These are phyloP conservation scores for Dendrolimus punctatus DNA, from an alignment of 1,140 invertebrate species.

Conservation along the genomic window DNA sequence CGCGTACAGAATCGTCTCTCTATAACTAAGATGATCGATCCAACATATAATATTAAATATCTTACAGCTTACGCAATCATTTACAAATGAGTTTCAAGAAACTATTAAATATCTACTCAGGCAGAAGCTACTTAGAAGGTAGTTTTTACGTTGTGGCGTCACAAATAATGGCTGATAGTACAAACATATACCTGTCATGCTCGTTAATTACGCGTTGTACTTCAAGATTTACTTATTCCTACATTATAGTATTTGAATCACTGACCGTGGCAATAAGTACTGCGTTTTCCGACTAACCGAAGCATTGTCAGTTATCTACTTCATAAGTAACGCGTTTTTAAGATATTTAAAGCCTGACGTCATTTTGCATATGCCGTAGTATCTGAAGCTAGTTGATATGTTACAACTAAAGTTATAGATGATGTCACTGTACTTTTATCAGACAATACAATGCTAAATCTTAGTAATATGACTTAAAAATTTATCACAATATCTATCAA, in stretches of 20 bases:
- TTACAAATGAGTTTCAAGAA: constrained; percentile 40
- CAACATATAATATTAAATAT: too few relatives aligned
- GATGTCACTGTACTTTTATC: too few relatives aligned
- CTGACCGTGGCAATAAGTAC: not conserved
- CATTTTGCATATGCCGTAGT: too few relatives aligned
- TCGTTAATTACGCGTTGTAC: constrained; percentile 1
- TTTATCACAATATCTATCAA: too few relatives aligned
- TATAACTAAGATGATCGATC: constrained; percentile 2
- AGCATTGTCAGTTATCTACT: not conserved
- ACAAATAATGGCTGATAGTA: constrained; percentile 25
- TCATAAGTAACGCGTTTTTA: too few relatives aligned
- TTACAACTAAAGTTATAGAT: too few relatives aligned
- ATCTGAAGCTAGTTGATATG: too few relatives aligned
- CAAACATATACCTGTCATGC: constrained; percentile 21
- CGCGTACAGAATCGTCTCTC: not conserved
- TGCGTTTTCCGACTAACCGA: not conserved
- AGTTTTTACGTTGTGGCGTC: constrained; percentile 52
- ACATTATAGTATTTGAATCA: not conserved
- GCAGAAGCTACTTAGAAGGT: constrained; percentile 34
- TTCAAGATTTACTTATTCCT: constrained; percentile 6
- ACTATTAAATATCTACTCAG: constrained; percentile 41
- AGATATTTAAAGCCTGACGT: too few relatives aligned
- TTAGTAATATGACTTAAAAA: too few relatives aligned
- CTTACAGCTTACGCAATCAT: constrained; percentile 41
- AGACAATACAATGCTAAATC: too few relatives aligned